Evolutionary conservation across 2,113 vertebrate genomes (phyloP), one percentile per base, ranked within the genome.

Genomic region (Gallinago media): DNA sequence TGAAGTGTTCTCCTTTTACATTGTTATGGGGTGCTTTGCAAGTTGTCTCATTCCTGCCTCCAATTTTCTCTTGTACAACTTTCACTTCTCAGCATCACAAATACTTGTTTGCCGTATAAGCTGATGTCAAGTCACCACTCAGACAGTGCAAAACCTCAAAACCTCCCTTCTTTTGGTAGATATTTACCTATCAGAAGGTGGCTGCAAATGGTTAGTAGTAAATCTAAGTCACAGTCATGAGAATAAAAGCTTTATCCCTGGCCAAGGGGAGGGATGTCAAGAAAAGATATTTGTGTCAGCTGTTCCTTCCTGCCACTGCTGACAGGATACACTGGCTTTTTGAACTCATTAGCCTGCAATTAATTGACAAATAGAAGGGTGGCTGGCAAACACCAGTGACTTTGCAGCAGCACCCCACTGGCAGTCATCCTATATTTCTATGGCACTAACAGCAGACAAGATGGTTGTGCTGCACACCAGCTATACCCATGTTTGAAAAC

Each of bases 271-370:
- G 15, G 31, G 9, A 71, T 55, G 25, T 42, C 31, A 70, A 77
- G 71, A 25, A 36, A 75, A 56, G 18, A 12, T 46, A 79, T 12
- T 74, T 65, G 9, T 73, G 54, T 77, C 63, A 77, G 55, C 80
- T 89, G 8, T 27, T 91, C 68, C 84, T 73, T 80, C 67, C 44
- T 66, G 23, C 26, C 67, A 52, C 52, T 83, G 42, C 44, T 65
- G 54, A 63, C 38, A 25, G 18, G 38, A 68, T 68, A 83, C 67
- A 52, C 36, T 32, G 26, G 66, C 61, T 54, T 83, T 76, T 76
- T 74, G 38, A 90, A 77, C 49, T 72, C 74, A 72, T 89, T 90
- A 92, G 58, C 12, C 49, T 54, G 40, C n/a, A 94, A 46, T 68
- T 85, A 83, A 79, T 16, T 83, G 67, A 70, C 72, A 82, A 78